phyloP scores from a whole-genome alignment of 2,888 invertebrate genomes.

The Dioctria rufipes region DNA sequence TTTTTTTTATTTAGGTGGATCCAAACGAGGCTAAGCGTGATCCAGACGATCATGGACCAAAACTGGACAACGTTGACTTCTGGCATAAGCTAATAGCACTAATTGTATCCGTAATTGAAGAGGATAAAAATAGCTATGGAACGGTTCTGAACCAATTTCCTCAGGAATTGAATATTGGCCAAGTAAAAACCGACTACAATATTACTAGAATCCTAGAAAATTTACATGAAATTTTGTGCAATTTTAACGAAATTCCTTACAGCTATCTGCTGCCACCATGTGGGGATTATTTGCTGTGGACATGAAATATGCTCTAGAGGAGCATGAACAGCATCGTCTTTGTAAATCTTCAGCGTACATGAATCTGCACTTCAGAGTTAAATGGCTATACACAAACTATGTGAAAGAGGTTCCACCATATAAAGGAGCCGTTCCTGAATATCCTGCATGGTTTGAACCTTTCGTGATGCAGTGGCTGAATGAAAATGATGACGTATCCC shows the following conservation, averaged over 20 bases:
- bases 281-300: constrained; percentile 98
- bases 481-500: constrained; percentile 98
- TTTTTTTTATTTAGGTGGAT: constrained; percentile 77
- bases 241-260: constrained; percentile 63
- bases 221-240: background rate
- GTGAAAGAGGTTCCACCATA: constrained; percentile 98
- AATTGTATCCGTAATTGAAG: constrained; percentile 98
- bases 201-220: too few species aligned
- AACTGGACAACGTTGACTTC: constrained; percentile 93
- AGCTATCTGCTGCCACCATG: constrained; percentile 97
- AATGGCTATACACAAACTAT: constrained; percentile 98
- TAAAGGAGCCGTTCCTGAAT: constrained; percentile 97
- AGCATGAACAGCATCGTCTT: constrained; percentile 94
- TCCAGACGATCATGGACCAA: constrained; percentile 88
- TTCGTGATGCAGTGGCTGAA: constrained; percentile 99
- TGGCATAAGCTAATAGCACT: constrained; percentile 98
- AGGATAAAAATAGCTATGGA: constrained; percentile 98
- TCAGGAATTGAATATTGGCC: constrained; percentile 98
- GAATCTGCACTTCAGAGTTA: constrained; percentile 99
- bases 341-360: constrained; percentile 99
- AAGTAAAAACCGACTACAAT: constrained; percentile 73
- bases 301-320: constrained; percentile 98
- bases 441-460: constrained; percentile 99
- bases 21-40: constrained; percentile 92
- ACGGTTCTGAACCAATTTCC: constrained; percentile 99